Evolutionary conservation across 2,888 invertebrate species (phyloP).

Genomic region (Gortyna flavago): DNA sequence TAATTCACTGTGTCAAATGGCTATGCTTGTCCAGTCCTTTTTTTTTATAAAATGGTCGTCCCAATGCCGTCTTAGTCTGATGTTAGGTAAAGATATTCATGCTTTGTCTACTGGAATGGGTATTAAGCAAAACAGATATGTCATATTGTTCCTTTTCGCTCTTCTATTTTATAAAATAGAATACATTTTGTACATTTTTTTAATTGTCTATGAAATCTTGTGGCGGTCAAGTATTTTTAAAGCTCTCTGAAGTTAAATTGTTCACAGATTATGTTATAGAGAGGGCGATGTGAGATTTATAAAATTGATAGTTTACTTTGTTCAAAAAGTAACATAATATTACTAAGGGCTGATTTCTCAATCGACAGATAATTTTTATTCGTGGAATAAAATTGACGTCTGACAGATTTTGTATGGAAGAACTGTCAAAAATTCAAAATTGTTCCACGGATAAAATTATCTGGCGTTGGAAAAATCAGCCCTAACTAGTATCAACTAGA

Average conservation of each 20-base stretch:
- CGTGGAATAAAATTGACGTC: too few species aligned
- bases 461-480: too few species aligned
- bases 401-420: too few species aligned
- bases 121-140: neutral
- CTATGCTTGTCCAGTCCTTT: slow-evolving; percentile 15
- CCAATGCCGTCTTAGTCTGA: neutral
- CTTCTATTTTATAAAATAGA: slow-evolving; percentile 22
- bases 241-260: slow-evolving; percentile 70
- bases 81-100: slow-evolving; percentile 3
- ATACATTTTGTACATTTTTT: slow-evolving; percentile 31
- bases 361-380: too few species aligned
- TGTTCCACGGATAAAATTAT: too few species aligned
- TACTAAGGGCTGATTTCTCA: neutral
- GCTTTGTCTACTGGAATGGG: neutral
- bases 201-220: slow-evolving; percentile 10
- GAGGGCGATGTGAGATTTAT: slow-evolving; percentile 28
- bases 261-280: slow-evolving; percentile 34
- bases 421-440: too few species aligned
- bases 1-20: slow-evolving; percentile 10
- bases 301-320: slow-evolving; percentile 48
- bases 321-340: slow-evolving; percentile 45
- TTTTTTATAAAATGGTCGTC: neutral
- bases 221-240: slow-evolving; percentile 69
- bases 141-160: slow-evolving; percentile 15
- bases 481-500: slow-evolving; percentile 17